Base-by-base conservation (phyloP, 2,888 invertebrate species). In the Caenorhabditis zanzibari region DNA sequence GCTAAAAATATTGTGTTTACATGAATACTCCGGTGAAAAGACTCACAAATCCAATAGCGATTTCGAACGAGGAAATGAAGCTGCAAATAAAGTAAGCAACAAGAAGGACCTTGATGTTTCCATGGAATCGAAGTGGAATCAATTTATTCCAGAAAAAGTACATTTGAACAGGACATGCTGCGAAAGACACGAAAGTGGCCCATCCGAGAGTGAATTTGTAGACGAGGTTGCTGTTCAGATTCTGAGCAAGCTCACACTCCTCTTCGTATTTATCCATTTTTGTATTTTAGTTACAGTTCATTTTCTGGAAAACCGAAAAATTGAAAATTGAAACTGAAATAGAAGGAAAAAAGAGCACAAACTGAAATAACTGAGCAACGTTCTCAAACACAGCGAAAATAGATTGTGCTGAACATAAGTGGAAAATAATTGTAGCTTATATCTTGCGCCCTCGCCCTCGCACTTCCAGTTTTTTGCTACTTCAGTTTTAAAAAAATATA, bases 101-200 rank as follows among this genome's bases (percentile, higher is more conserved):
- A 2, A 79, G 58, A 6, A 79, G n/a, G 12, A 9, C 14, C 14
- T 81, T 81, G 49, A 81, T 19, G 32, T 81, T 81, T 22, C 56
- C 41, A 22, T 81, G 75, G 32, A 81, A 81, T 0, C 24, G 61
- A 7, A 56, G 24, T 14, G 35, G 16, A 5, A 59, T 1, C 19
- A 74, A 10, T 4, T 35, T 47, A 0, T 16, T 28, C 22, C 38
- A 10, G 9, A 80, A n/a, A 28, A 81, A 69, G 28, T 35, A 54
- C 9, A 49, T 1, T 16, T 74, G 9, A 0, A 16, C 9, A 0
- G 56, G 47, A 12, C 47, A 41, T 0, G 81, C 73, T 16, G 52
- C 1, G 1, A 63, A 12, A 2, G 81, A 81, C 0, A 81, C 61
- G n/a, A 69, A 12, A 19, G 41, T 69, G 10, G 81, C 47, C 16